These are phyloP conservation scores for Lates calcarifer DNA, from an alignment of 2,113 vertebrate genomes.

Conservation along the genomic window DNA sequence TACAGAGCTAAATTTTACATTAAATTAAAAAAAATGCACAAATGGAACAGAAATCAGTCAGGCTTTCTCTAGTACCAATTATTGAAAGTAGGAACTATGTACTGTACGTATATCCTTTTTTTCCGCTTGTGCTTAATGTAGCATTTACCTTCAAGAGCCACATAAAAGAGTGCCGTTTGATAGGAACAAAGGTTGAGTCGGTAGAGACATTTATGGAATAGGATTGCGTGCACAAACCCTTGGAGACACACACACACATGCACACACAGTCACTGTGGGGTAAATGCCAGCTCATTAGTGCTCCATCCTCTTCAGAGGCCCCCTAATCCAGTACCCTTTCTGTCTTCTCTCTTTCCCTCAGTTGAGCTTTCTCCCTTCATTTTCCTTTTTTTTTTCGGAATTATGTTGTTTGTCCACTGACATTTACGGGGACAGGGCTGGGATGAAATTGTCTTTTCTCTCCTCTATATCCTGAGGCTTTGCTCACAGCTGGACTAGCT, in stretches of 20 bases:
- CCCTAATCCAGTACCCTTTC: slow-evolving; percentile 75
- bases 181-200: slow-evolving; percentile 38
- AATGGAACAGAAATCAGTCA: background rate
- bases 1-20: slow-evolving; percentile 1
- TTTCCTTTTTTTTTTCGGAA: slow-evolving; percentile 28
- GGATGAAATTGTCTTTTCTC: slow-evolving; percentile 10
- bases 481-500: slow-evolving; percentile 36
- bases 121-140: background rate
- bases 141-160: background rate
- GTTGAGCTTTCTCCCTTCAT: slow-evolving; percentile 28
- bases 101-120: background rate
- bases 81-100: no score
- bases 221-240: slow-evolving; percentile 46
- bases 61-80: background rate
- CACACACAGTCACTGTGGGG: slow-evolving; percentile 60
- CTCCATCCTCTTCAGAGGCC: slow-evolving; percentile 67
- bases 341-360: slow-evolving; percentile 53
- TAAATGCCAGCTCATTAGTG: slow-evolving; percentile 82
- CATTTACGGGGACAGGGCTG: background rate
- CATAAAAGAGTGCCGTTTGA: slow-evolving; percentile 13
- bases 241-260: slow-evolving; percentile 18
- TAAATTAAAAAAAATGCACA: background rate
- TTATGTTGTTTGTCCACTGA: slow-evolving; percentile 33
- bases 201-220: slow-evolving; percentile 56
- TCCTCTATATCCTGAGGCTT: slow-evolving; percentile 5